Percentiles rank a stretch among this genome's conserved stretches.
Evolutionary conservation across 2,113 vertebrate genomes (phyloP).

Genomic region (Aviceda subcristata): DNA sequence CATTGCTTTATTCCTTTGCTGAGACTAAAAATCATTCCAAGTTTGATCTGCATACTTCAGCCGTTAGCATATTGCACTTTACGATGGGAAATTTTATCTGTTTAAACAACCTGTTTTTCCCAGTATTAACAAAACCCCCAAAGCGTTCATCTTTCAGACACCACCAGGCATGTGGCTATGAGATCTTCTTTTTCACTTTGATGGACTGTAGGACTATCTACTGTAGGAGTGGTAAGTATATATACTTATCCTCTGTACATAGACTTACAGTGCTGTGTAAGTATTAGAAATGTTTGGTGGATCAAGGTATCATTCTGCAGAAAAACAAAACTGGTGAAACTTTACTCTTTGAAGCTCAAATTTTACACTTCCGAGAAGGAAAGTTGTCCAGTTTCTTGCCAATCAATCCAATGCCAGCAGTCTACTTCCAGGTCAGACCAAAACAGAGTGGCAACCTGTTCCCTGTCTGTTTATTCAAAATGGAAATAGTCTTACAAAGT

Average conservation of each 20-base stretch:
- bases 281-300: neutral
- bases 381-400: neutral
- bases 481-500: neutral
- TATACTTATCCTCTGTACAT: neutral
- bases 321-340: neutral
- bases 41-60: neutral
- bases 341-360: neutral
- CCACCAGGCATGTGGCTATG: neutral
- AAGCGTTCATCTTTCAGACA: neutral
- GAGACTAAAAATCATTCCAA: neutral
- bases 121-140: neutral
- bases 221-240: neutral
- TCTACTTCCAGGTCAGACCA: neutral
- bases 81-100: neutral
- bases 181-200: neutral
- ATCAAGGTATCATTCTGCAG: neutral
- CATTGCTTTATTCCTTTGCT: neutral
- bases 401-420: neutral
- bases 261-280: neutral
- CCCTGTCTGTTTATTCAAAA: neutral
- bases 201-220: neutral
- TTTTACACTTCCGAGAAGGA: neutral
- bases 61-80: neutral
- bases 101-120: neutral
- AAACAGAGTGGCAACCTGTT: neutral